Conservation (phyloP, 2,888 invertebrate species). For the Standfussiana lucernea region DNA sequence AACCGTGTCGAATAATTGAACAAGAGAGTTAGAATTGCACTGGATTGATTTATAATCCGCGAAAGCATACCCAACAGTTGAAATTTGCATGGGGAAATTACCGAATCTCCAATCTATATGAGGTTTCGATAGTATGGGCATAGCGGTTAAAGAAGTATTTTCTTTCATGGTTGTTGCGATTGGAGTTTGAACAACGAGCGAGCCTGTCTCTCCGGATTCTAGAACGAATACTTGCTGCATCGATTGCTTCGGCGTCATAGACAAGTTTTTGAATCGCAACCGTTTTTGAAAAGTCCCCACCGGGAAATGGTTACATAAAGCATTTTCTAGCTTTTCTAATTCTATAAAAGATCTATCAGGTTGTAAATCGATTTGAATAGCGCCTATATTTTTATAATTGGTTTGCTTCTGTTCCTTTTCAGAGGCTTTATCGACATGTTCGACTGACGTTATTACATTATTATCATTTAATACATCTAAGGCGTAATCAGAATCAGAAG, state of each 20-base stretch:
- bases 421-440: slow-evolving; percentile 61
- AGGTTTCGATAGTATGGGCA: slow-evolving; percentile 73
- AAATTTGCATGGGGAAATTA: slow-evolving; percentile 79
- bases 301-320: slow-evolving; percentile 75
- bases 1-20: slow-evolving; percentile 52
- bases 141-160: slow-evolving; percentile 64
- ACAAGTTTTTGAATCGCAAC: slow-evolving; percentile 79
- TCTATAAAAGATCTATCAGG: slow-evolving; percentile 70
- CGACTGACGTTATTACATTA: slow-evolving; percentile 76
- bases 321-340: slow-evolving; percentile 75
- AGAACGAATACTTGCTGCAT: slow-evolving; percentile 76
- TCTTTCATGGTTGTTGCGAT: slow-evolving; percentile 70
- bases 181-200: slow-evolving; percentile 76
- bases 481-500: slow-evolving; percentile 74
- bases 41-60: slow-evolving; percentile 66
- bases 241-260: slow-evolving; percentile 82
- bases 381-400: slow-evolving; percentile 22
- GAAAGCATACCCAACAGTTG: slow-evolving; percentile 82
- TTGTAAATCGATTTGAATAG: slow-evolving; percentile 48
- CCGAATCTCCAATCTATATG: slow-evolving; percentile 75
- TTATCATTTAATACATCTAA: slow-evolving; percentile 78
- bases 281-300: slow-evolving; percentile 79
- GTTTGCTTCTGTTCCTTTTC: slow-evolving; percentile 41
- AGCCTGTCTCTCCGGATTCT: slow-evolving; percentile 81
- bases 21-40: slow-evolving; percentile 48